These are phyloP conservation scores for Timandra comae DNA, from an alignment of 2,888 invertebrate species.

Conservation along the genomic window DNA sequence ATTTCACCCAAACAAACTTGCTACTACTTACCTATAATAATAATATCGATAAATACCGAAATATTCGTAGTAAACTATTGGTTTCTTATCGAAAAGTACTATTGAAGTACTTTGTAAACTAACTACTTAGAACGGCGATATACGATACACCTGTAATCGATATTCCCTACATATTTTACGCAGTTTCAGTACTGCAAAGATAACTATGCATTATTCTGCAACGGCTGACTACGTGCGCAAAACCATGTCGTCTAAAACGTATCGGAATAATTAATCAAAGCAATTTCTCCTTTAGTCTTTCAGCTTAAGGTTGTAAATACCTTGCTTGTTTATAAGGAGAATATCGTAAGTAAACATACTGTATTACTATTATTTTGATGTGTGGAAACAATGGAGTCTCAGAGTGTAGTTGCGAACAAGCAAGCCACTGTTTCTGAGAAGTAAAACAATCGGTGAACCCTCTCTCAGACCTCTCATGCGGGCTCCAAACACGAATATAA, in stretches of 20 bases:
- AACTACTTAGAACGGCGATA: no score
- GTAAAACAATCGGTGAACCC: slow-evolving; percentile 32
- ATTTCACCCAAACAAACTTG: no score
- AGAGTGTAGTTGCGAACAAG: slow-evolving; percentile 41
- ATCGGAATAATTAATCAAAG: background rate
- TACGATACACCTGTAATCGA: no score
- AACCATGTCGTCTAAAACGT: slow-evolving; percentile 33
- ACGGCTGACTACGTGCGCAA: slow-evolving; percentile 39
- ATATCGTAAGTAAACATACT: slow-evolving; percentile 22
- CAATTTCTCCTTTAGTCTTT: slow-evolving; percentile 5
- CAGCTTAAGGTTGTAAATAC: slow-evolving; percentile 9
- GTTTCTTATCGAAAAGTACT: no score
- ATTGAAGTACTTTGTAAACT: no score
- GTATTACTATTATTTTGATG: slow-evolving; percentile 11
- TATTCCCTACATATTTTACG: background rate
- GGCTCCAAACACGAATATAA: no score
- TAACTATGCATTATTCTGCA: slow-evolving; percentile 9
- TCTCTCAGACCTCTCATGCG: background rate
- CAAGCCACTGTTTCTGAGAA: slow-evolving; percentile 61
- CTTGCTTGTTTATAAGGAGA: no score
- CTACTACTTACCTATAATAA: no score
- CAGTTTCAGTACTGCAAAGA: slow-evolving; percentile 6
- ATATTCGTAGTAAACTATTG: no score
- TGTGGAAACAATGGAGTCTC: slow-evolving; percentile 48
- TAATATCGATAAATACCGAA: no score